These are phyloP conservation scores for Xiphydria camelus DNA, from an alignment of 2,888 invertebrate species.

Conservation along the genomic window DNA sequence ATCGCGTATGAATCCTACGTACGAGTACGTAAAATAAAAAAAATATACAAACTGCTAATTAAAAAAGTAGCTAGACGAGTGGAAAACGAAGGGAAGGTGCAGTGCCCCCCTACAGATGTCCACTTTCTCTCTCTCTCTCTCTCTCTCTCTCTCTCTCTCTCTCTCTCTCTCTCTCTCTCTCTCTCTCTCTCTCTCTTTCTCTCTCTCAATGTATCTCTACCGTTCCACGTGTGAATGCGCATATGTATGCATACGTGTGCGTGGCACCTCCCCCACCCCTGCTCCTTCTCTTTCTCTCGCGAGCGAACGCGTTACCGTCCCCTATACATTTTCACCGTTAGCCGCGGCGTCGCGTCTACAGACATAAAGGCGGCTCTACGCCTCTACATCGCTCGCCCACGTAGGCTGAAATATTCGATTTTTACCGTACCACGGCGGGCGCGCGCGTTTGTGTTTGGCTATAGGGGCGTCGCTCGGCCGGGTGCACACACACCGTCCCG, in stretches of 20 bases:
- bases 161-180: slow-evolving; percentile 6
- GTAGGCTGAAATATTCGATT: slow-evolving; percentile 51
- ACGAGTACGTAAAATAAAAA: too few relatives aligned
- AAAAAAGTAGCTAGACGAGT: too few relatives aligned
- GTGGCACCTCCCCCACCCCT: slow-evolving; percentile 14
- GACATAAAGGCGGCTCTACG: slow-evolving; percentile 43
- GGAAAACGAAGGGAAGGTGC: too few relatives aligned
- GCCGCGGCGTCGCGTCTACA: slow-evolving; percentile 39
- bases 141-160: slow-evolving; percentile 28
- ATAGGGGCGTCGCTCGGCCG: slow-evolving; percentile 16
- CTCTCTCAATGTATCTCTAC: not conserved
- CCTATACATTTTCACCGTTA: slow-evolving; percentile 45
- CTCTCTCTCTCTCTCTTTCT: not conserved
- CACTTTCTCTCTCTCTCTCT: slow-evolving; percentile 31
- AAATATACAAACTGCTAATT: too few relatives aligned
- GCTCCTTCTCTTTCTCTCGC: slow-evolving; percentile 28
- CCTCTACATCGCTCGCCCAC: slow-evolving; percentile 38
- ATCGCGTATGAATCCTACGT: too few relatives aligned
- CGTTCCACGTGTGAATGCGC: too few relatives aligned
- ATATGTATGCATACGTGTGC: too few relatives aligned
- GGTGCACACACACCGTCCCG: slow-evolving; percentile 24
- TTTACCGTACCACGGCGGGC: slow-evolving; percentile 52
- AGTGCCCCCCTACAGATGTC: not conserved
- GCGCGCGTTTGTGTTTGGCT: too few relatives aligned
- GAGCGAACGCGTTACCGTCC: slow-evolving; percentile 42